phyloP scores from a whole-genome alignment of 1,140 invertebrate genomes.

The Adoxophyes honmai region DNA sequence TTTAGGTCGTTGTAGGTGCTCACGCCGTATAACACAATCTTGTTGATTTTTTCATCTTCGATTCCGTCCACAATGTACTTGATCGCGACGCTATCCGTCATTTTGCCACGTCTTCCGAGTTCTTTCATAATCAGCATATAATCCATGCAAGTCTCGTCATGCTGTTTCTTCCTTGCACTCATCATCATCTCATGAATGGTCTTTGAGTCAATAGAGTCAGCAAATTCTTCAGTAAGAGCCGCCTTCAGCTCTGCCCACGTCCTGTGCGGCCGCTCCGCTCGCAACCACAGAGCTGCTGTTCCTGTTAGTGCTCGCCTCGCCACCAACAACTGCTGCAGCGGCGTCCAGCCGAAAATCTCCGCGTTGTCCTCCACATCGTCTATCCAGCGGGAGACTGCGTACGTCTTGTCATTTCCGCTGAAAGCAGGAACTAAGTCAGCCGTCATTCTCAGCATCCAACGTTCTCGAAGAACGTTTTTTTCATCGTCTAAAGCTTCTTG shows the following conservation, averaged over 20 bases:
- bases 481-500: too few species aligned
- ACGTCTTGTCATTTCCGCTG: conserved; percentile 9
- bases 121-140: conserved; percentile 18
- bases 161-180: conserved; percentile 7
- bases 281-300: conserved; percentile 25
- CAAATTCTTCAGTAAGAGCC: conserved; percentile 20
- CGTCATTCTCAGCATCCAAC: not conserved
- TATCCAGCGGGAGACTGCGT: conserved; percentile 14
- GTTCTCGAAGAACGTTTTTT: too few species aligned
- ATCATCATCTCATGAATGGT: conserved; percentile 19
- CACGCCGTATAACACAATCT: conserved; percentile 23
- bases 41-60: conserved; percentile 18
- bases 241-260: conserved; percentile 16
- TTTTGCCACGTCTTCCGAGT: not conserved
- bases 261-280: conserved; percentile 12
- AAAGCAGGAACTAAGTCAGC: not conserved
- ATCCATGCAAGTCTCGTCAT: conserved; percentile 3
- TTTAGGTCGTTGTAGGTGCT: conserved; percentile 18
- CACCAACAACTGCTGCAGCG: conserved; percentile 17
- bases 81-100: not conserved
- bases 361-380: conserved; percentile 23
- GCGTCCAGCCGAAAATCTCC: too few species aligned
- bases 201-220: conserved; percentile 15
- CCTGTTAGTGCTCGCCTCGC: conserved; percentile 20
- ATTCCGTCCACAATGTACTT: conserved; percentile 27